Base-by-base conservation (phyloP, 2,113 vertebrate species). In the Illadopsis cleaveri region DNA sequence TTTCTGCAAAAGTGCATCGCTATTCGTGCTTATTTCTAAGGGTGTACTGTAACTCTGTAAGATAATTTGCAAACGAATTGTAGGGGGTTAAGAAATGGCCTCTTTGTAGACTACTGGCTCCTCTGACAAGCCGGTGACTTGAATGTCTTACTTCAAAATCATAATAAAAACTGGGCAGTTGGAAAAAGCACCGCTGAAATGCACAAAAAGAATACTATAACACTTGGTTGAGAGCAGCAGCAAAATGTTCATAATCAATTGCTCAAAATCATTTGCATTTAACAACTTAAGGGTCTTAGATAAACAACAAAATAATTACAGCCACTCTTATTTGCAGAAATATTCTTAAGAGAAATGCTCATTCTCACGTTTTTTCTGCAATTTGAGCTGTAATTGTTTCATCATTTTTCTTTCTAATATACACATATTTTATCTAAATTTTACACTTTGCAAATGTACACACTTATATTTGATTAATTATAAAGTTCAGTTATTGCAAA, bases 401-500 rank as follows among this genome's bases (percentile, higher is more conserved):
- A 61, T 38, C 23, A 7, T 15, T 86, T 91, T 77, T 54, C 20
- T 77, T 86, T 47, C 37, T 65, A 38, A 70, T 42, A 77, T 12
- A 30, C 17, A 37, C 12, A 15, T 27, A 50, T 72, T 69, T 85
- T 60, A 42, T 37, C 37, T 64, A 51, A 73, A 86, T 86, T 51
- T 82, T 72, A 33, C 50, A 54, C 50, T 71, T 91, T 54, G 65
- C 33, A 92, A 81, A 93, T 61, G n/a, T 33, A 47, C n/a, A 53
- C 82, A 42, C 22, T 72, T 86, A 35, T 17, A 35, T 86, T 91
- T 86, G 73, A 62, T 93, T 84, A 5, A 33, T 81, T 91, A 40
- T 76, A 47, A 78, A 82, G 91, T 91, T 44, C 3, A 2, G 24
- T 84, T 89, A 81, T 61, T 77, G 70, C 37, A 93, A 92, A 92